A percentile compares a stretch with the other conserved stretches of the same genome.
phyloP scores from a whole-genome alignment of 2,888 invertebrate species.

The Pomacea canaliculata region DNA sequence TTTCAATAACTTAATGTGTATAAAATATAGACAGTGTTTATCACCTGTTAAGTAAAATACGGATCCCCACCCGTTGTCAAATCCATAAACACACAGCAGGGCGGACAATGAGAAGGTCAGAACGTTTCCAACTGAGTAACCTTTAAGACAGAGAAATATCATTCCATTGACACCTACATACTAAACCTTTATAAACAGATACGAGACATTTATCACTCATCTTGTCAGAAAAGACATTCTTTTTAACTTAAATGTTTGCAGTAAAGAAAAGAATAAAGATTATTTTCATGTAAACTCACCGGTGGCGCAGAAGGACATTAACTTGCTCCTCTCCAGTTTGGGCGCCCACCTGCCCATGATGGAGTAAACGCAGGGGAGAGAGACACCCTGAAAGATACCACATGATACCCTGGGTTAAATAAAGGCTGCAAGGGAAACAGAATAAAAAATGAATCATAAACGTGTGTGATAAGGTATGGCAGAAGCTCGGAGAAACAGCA shows the following conservation, averaged over 20 bases:
- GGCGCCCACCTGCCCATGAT: constrained; percentile 94
- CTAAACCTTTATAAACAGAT: too few species aligned
- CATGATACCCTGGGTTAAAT: too few species aligned
- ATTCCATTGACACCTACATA: too few species aligned
- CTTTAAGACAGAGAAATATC: constrained; percentile 48
- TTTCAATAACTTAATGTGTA: too few species aligned
- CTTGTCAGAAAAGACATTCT: too few species aligned
- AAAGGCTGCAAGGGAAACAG: too few species aligned
- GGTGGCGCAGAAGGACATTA: constrained; percentile 51
- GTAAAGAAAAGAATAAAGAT: too few species aligned
- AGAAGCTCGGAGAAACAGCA: too few species aligned
- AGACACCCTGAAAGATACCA: constrained; percentile 73
- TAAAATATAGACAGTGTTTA: neutral
- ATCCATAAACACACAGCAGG: constrained; percentile 47
- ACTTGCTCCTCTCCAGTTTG: constrained; percentile 77
- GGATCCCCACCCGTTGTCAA: constrained; percentile 62
- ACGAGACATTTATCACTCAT: too few species aligned
- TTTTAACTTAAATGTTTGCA: too few species aligned
- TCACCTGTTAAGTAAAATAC: constrained; percentile 61
- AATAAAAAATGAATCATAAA: too few species aligned
- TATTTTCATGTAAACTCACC: constrained; percentile 33
- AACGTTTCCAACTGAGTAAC: constrained; percentile 86
- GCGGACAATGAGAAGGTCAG: constrained; percentile 68
- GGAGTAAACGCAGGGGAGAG: constrained; percentile 93
- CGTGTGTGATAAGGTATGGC: too few species aligned